phyloP scores from a whole-genome alignment of 2,113 vertebrate genomes.

The Campylomormyrus numenius region DNA sequence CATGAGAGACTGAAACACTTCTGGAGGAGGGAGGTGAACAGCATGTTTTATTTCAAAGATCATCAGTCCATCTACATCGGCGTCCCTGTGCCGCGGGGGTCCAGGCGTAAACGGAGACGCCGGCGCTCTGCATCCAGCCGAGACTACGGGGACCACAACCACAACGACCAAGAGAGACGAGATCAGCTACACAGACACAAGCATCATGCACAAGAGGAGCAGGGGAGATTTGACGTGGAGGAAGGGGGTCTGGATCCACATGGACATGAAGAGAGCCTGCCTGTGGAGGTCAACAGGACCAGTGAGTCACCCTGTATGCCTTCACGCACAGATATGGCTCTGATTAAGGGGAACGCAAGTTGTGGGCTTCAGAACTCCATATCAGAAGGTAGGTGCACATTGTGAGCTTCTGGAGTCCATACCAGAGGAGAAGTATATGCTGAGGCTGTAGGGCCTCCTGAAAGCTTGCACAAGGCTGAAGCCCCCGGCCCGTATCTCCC shows the following conservation, averaged over 20 bases:
- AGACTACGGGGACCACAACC: not conserved
- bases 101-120: conserved; percentile 72
- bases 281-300: conserved; percentile 66
- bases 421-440: not conserved
- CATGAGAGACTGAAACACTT: not conserved
- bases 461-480: not conserved
- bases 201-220: conserved; percentile 48
- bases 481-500: not conserved
- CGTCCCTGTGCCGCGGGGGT: conserved; percentile 72
- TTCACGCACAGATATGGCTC: not conserved
- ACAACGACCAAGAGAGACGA: conserved; percentile 28
- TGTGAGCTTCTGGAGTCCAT: not conserved
- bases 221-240: conserved; percentile 52
- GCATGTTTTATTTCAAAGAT: conserved; percentile 49
- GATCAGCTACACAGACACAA: conserved; percentile 54
- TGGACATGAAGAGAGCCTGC: conserved; percentile 47
- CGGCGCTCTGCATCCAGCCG: conserved; percentile 58
- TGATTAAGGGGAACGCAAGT: not conserved
- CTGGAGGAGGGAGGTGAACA: not conserved
- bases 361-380: not conserved
- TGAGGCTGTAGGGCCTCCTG: not conserved
- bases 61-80: conserved; percentile 83
- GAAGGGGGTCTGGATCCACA: conserved; percentile 49
- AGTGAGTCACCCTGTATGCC: conserved; percentile 63
- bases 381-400: not conserved